Percentiles rank a stretch among this genome's conserved stretches.
Evolutionary conservation across 30 jellyfish, hydroid and myxozoan species (phyloP).

Genomic region (Hydractinia symbiolongicarpus): DNA sequence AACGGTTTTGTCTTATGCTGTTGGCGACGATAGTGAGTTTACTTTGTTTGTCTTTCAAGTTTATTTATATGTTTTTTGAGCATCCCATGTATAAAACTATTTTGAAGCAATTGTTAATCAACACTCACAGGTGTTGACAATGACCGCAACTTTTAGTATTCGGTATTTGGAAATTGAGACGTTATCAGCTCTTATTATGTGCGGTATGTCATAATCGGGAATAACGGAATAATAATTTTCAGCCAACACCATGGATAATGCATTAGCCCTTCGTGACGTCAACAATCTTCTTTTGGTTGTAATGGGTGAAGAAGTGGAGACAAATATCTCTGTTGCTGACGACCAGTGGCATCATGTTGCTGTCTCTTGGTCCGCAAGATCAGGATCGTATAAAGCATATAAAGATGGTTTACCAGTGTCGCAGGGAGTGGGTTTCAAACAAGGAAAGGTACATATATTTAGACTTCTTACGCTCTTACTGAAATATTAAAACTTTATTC

Average conservation of each 20-base stretch:
- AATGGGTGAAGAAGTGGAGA: constrained; percentile 76
- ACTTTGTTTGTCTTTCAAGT: not conserved
- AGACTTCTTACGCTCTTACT: not conserved
- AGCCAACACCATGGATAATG: constrained; percentile 58
- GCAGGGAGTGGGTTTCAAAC: constrained; percentile 49
- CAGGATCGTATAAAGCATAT: constrained; percentile 64
- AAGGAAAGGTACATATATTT: constrained; percentile 58
- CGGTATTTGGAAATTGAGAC: no score
- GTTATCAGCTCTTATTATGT: not conserved
- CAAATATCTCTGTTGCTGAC: constrained; percentile 79
- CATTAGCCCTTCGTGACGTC: constrained; percentile 77
- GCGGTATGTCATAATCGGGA: not conserved
- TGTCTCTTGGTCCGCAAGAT: constrained; percentile 75
- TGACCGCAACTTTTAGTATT: no score
- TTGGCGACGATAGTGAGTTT: constrained; percentile 66
- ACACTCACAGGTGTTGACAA: no score
- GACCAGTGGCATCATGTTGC: constrained; percentile 99
- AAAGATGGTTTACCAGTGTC: constrained; percentile 81
- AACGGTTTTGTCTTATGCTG: constrained; percentile 87
- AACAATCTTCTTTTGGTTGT: constrained; percentile 58
- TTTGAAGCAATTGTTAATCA: no score
- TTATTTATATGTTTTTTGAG: not conserved
- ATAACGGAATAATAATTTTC: not conserved
- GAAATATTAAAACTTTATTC: not conserved
- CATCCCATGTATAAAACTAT: no score